These are phyloP conservation scores for Formica aserva DNA, from an alignment of 2,888 invertebrate species.

Conservation along the genomic window DNA sequence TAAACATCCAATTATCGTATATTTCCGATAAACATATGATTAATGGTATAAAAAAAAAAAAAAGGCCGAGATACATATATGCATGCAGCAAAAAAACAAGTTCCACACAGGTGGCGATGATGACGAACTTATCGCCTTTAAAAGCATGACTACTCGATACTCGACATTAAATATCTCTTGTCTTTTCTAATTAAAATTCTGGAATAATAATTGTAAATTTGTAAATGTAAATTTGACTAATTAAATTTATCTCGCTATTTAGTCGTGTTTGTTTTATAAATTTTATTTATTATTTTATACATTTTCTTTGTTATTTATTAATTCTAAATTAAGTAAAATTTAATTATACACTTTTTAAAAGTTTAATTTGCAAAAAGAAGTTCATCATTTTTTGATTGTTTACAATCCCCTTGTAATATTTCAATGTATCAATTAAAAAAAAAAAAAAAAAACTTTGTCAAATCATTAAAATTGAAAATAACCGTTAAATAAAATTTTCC, in stretches of 20 bases:
- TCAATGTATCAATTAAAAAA: background rate
- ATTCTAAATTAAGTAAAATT: background rate
- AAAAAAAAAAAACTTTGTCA: background rate
- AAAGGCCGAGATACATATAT: background rate
- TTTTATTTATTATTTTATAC: background rate
- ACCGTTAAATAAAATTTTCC: background rate
- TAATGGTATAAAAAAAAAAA: background rate
- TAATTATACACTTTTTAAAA: background rate
- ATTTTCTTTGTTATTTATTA: background rate
- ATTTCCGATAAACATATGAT: constrained; percentile 19
- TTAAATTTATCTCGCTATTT: background rate
- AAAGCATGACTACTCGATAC: background rate
- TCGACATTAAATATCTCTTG: background rate
- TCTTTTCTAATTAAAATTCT: background rate
- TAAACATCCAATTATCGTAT: background rate
- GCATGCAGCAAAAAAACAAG: background rate
- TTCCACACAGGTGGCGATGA: background rate
- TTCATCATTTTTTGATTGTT: background rate
- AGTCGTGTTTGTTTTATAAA: background rate
- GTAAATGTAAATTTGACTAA: background rate
- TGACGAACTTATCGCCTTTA: background rate
- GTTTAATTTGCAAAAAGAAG: background rate
- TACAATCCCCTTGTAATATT: background rate
- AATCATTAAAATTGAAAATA: background rate
- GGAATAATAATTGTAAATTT: background rate